These are phyloP conservation scores for Ptychobarbus kaznakovi DNA, from an alignment of 2,797 vertebrate genomes.

Conservation along the genomic window DNA sequence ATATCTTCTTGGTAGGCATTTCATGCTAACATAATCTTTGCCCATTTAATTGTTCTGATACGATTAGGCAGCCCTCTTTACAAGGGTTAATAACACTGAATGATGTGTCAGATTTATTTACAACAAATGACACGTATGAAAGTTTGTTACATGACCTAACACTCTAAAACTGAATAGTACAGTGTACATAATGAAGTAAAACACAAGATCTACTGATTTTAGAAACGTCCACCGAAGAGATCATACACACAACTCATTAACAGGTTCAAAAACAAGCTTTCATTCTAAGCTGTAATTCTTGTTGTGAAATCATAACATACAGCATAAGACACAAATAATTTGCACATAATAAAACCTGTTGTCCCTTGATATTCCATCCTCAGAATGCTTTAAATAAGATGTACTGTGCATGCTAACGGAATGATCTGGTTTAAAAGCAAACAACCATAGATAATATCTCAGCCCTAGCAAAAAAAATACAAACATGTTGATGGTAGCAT, in stretches of 20 bases:
- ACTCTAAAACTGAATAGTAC: background rate
- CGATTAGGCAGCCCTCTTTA: background rate
- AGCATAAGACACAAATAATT: constrained; percentile 36
- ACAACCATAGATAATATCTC: background rate
- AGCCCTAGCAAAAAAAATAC: background rate
- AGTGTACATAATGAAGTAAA: background rate
- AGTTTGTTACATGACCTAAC: constrained; percentile 8
- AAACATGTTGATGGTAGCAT: background rate
- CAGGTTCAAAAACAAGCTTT: constrained; percentile 3
- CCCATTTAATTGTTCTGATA: background rate
- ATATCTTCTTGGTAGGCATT: background rate
- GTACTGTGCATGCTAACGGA: background rate
- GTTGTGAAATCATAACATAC: constrained; percentile 8
- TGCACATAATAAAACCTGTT: constrained; percentile 43
- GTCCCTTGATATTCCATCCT: constrained; percentile 64
- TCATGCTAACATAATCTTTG: background rate
- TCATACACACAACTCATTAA: background rate
- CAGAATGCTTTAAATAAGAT: constrained; percentile 39
- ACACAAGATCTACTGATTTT: background rate
- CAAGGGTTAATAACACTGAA: constrained; percentile 20
- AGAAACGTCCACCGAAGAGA: background rate
- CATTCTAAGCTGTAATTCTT: constrained; percentile 5
- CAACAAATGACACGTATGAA: background rate
- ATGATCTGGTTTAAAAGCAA: constrained; percentile 12
- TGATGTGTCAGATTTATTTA: background rate